Evolutionary conservation across 2,797 vertebrate genomes (phyloP).

Genomic region (Hyperoplus lanceolatus): DNA sequence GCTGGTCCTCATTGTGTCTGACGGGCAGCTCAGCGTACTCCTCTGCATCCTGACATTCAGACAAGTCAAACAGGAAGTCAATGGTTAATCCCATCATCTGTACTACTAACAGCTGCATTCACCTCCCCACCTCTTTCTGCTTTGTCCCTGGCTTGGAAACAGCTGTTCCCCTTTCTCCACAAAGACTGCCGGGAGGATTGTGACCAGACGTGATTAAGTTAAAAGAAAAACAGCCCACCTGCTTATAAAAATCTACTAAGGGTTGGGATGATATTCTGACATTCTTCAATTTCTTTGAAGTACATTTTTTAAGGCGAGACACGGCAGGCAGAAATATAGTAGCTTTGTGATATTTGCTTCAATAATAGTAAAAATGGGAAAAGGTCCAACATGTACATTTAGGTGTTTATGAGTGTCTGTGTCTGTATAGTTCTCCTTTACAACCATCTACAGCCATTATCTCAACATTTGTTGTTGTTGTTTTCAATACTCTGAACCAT

Average conservation of each 20-base stretch:
- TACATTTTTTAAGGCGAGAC: not conserved
- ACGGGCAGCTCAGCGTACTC: slow-evolving; percentile 97
- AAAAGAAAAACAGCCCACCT: not conserved
- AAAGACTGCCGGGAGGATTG: not conserved
- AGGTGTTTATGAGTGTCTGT: no score
- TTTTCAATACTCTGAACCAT: no score
- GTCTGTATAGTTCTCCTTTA: no score
- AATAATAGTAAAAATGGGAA: no score
- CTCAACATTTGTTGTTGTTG: no score
- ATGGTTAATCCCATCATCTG: slow-evolving; percentile 37
- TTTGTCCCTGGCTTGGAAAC: slow-evolving; percentile 6
- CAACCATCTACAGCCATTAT: no score
- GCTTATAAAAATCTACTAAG: slow-evolving; percentile 3
- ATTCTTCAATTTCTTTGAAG: not conserved
- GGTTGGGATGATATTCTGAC: not conserved
- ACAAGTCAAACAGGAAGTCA: slow-evolving; percentile 45
- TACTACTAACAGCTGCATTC: slow-evolving; percentile 45
- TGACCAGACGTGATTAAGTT: not conserved
- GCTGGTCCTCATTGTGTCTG: slow-evolving; percentile 98
- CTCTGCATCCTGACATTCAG: slow-evolving; percentile 90
- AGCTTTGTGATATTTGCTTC: no score
- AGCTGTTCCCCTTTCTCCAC: not conserved
- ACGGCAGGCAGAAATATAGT: not conserved
- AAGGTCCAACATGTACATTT: no score
- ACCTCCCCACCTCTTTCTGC: not conserved